Percentiles rank a stretch among this genome's conserved stretches.
phyloP scores from a whole-genome alignment of 2,113 vertebrate species.

The Coptodon rendalli region DNA sequence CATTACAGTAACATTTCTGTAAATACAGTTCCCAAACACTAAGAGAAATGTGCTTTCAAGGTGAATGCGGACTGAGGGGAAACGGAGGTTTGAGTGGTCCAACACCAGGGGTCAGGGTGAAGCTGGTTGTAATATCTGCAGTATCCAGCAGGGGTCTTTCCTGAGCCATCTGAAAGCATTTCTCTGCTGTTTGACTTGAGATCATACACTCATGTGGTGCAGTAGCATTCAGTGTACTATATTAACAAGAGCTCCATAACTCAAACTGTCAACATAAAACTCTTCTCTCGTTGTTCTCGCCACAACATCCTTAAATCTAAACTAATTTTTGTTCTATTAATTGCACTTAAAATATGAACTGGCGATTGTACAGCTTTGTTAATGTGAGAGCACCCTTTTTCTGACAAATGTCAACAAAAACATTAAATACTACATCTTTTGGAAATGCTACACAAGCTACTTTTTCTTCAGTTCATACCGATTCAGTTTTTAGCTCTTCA shows the following conservation, averaged over 20 bases:
- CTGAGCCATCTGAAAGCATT: slow-evolving; percentile 2
- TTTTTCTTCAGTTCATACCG: not conserved
- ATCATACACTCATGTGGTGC: not conserved
- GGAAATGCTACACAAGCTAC: not conserved
- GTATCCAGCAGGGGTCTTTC: slow-evolving; percentile 37
- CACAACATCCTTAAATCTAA: not conserved
- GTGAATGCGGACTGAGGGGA: not conserved
- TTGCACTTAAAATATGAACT: slow-evolving; percentile 48
- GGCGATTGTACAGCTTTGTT: not conserved
- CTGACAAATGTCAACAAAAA: not conserved
- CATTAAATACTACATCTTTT: not conserved
- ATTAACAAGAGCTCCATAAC: slow-evolving; percentile 3
- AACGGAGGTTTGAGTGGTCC: not conserved
- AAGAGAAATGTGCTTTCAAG: not conserved
- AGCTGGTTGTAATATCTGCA: not conserved
- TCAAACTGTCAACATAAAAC: not conserved
- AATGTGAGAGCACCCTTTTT: not conserved
- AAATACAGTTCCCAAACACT: not conserved
- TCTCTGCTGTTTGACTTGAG: not conserved
- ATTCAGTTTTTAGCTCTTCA: not conserved
- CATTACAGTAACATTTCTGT: slow-evolving; percentile 3
- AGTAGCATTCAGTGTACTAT: not conserved
- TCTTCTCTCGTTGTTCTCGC: not conserved
- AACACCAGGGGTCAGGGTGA: not conserved
- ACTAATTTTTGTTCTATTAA: slow-evolving; percentile 8